phyloP scores from a whole-genome alignment of 1,140 invertebrate genomes.

The Euglossa dilemma region DNA sequence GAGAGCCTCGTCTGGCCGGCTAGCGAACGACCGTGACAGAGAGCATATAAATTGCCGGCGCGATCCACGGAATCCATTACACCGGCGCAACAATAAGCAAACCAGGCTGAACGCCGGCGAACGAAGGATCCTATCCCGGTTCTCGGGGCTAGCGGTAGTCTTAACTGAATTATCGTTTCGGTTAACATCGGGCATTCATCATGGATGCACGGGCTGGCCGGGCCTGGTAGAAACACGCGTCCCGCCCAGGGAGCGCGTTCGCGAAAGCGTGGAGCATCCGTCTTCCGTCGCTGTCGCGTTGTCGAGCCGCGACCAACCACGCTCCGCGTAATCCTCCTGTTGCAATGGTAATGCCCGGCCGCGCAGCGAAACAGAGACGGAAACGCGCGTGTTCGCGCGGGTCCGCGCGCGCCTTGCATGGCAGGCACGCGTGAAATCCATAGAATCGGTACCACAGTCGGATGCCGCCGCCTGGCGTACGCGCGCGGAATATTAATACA shows the following conservation, averaged over 20 bases:
- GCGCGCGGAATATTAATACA: conserved; percentile 64
- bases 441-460: conserved; percentile 14
- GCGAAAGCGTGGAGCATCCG: conserved; percentile 64
- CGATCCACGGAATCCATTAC: conserved; percentile 21
- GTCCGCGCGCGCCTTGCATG: conserved; percentile 9
- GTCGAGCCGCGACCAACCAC: conserved; percentile 55
- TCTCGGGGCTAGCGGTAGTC: conserved; percentile 60
- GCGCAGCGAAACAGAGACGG: not conserved
- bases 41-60: conserved; percentile 5
- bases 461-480: conserved; percentile 30
- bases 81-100: conserved; percentile 16
- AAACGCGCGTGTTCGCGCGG: too few species aligned
- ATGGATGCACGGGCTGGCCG: conserved; percentile 48
- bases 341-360: conserved; percentile 1
- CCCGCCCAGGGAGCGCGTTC: conserved; percentile 59
- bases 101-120: not conserved
- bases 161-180: conserved; percentile 76
- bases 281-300: conserved; percentile 55
- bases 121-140: conserved; percentile 20
- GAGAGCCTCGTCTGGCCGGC: not conserved
- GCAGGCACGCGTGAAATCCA: conserved; percentile 49
- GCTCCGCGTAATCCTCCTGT: conserved; percentile 27
- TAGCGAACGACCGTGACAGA: conserved; percentile 5
- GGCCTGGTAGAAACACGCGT: conserved; percentile 48
- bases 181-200: conserved; percentile 71